Evolutionary conservation across 1,140 invertebrate species (phyloP).

Genomic region (Drosophila mayri): DNA sequence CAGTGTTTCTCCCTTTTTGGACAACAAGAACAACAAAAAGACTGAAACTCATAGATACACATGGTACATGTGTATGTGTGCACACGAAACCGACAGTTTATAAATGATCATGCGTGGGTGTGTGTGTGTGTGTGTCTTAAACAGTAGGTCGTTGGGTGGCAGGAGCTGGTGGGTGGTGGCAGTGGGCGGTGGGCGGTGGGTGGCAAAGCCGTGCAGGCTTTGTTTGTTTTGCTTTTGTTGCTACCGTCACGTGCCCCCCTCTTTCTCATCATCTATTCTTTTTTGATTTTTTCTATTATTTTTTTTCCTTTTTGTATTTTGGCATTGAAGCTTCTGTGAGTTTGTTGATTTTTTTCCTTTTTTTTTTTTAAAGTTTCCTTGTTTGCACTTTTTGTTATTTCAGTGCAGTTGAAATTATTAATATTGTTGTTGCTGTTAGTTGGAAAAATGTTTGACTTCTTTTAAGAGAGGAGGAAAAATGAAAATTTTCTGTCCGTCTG

Average conservation of each 20-base stretch:
- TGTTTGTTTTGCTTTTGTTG: constrained; percentile 66
- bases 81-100: constrained; percentile 63
- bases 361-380: no score
- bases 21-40: not conserved
- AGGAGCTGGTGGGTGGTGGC: constrained; percentile 3
- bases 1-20: constrained; percentile 5
- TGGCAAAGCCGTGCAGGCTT: constrained; percentile 56
- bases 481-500: constrained; percentile 17
- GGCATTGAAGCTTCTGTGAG: constrained; percentile 53
- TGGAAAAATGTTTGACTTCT: constrained; percentile 55
- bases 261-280: constrained; percentile 2
- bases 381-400: constrained; percentile 66
- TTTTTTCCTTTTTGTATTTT: constrained; percentile 15
- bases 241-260: constrained; percentile 51
- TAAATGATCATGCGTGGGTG: constrained; percentile 72
- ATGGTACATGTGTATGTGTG: constrained; percentile 27
- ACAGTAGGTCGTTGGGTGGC: constrained; percentile 17
- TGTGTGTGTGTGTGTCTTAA: constrained; percentile 10
- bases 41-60: not conserved
- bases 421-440: constrained; percentile 59
- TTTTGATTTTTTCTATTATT: not conserved
- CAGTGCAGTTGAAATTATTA: constrained; percentile 66
- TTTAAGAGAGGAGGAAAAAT: constrained; percentile 23
- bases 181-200: constrained; percentile 10
- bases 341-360: constrained; percentile 34